These are phyloP conservation scores for Epinephelus cyanopodus DNA, from an alignment of 2,113 vertebrate genomes.

Conservation along the genomic window DNA sequence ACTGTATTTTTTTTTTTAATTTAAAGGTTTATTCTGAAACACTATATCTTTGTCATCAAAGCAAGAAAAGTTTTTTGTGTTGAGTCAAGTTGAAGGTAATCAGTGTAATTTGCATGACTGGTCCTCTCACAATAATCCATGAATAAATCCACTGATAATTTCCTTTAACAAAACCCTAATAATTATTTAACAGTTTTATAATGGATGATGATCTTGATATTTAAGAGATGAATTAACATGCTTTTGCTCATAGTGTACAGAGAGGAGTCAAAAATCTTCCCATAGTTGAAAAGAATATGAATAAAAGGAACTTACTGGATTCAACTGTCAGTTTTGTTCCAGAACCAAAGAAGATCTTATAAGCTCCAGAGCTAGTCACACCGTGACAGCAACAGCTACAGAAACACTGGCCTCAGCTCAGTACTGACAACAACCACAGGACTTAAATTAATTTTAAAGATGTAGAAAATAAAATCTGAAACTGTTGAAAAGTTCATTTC, in stretches of 20 bases:
- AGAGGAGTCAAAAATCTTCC: not conserved
- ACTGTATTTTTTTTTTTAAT: not conserved
- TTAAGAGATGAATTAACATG: too few relatives aligned
- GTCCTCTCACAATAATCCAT: not conserved
- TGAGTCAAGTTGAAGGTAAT: too few relatives aligned
- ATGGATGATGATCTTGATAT: not conserved
- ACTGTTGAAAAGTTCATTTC: too few relatives aligned
- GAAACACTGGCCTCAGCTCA: slow-evolving; percentile 8
- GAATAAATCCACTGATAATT: not conserved
- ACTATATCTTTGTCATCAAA: not conserved
- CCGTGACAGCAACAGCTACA: slow-evolving; percentile 3
- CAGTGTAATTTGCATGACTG: not conserved
- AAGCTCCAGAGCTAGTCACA: slow-evolving; percentile 42
- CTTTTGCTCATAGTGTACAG: not conserved
- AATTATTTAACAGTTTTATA: not conserved
- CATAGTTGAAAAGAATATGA: not conserved
- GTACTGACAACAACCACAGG: too few relatives aligned
- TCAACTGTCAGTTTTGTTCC: slow-evolving; percentile 40
- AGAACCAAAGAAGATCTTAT: slow-evolving; percentile 46
- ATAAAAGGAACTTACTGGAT: slow-evolving; percentile 55
- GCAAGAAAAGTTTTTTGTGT: not conserved
- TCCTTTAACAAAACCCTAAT: not conserved
- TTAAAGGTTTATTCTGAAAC: not conserved
- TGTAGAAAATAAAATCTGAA: too few relatives aligned
- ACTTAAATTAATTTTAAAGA: too few relatives aligned